Percentiles rank a stretch among this genome's conserved stretches.
Evolutionary conservation across 2,113 vertebrate genomes (phyloP).

Genomic region (Aix galericulata): DNA sequence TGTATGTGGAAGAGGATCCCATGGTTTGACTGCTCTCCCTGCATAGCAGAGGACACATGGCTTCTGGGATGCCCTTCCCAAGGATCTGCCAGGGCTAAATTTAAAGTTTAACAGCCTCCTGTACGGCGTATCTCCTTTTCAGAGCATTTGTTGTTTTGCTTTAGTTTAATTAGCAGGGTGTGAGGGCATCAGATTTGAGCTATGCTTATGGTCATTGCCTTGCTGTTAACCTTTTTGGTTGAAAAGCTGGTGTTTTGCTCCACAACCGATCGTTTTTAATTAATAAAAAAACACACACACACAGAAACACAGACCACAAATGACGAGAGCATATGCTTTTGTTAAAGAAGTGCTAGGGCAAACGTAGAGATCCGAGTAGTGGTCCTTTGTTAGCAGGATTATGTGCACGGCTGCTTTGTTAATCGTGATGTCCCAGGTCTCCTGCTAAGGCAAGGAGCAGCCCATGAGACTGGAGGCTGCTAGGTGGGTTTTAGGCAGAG

Average conservation of each 20-base stretch:
- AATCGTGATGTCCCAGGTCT: background rate
- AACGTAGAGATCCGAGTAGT: background rate
- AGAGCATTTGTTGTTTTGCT: background rate
- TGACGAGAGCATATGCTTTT: background rate
- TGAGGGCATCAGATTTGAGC: background rate
- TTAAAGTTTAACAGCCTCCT: background rate
- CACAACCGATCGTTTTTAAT: background rate
- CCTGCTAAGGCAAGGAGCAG: background rate
- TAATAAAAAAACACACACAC: background rate
- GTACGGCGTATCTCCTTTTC: background rate
- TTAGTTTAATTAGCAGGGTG: background rate
- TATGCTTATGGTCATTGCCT: background rate
- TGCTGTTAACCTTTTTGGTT: background rate
- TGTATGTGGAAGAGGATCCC: background rate
- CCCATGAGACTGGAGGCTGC: background rate
- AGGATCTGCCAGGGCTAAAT: constrained; percentile 18
- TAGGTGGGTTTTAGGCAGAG: background rate
- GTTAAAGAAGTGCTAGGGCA: background rate
- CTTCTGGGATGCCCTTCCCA: background rate
- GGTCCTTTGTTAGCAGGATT: background rate
- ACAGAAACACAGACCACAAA: background rate
- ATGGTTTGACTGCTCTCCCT: background rate
- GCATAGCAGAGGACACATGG: background rate
- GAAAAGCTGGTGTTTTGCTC: background rate
- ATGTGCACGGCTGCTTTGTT: background rate